Evolutionary conservation across 2,888 invertebrate genomes (phyloP), one percentile per base, ranked within the genome.

Genomic region (Noctua janthe): DNA sequence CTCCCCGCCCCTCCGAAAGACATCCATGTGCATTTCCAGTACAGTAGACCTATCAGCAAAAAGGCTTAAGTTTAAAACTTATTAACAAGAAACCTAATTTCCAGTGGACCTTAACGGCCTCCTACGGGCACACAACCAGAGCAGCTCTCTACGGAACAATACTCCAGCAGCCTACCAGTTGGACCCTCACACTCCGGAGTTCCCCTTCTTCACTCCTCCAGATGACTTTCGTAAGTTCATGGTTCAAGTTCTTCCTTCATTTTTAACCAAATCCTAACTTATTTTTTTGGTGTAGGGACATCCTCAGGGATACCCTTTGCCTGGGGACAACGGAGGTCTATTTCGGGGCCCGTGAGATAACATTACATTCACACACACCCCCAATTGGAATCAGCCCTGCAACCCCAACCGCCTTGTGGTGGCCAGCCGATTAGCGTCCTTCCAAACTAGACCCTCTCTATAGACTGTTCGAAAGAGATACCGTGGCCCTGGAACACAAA

Each of bases 201-300:
- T 13, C n/a, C 47, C 69, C 43, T 69, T 69, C 47, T 69, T 69
- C n/a, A 69, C 47, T 47, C 69, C 69, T 13, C n/a, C n/a, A 8
- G 7, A n/a, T 4, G 15, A 8, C 43, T 69, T 69, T 8, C 15
- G 69, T 69, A 47, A 69, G 67, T 59, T 10, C 11, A n/a, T 54
- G 20, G 11, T 56, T 23, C 56, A 23, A 56, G 23, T 0, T 10
- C 11, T 56, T 56, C 11, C 23, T 8, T 15, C 0, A 10, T 23
- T 23, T 23, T 23, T 23, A 8, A 7, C 7, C 2, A 7, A 20
- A 2, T 54, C 8, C 8, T 54, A 3, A 49, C 51, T 51, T 54
- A 20, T 8, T 8, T 54, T 54, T 54, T 6, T 54, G 54, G 54
- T 20, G 20, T 7, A 6, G 15, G 17, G 51, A 17, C 15, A 51